A percentile compares a stretch with the other conserved stretches of the same genome.
Evolutionary conservation across 2,113 vertebrate species (phyloP).

Genomic region (Aldabrachelys gigantea): DNA sequence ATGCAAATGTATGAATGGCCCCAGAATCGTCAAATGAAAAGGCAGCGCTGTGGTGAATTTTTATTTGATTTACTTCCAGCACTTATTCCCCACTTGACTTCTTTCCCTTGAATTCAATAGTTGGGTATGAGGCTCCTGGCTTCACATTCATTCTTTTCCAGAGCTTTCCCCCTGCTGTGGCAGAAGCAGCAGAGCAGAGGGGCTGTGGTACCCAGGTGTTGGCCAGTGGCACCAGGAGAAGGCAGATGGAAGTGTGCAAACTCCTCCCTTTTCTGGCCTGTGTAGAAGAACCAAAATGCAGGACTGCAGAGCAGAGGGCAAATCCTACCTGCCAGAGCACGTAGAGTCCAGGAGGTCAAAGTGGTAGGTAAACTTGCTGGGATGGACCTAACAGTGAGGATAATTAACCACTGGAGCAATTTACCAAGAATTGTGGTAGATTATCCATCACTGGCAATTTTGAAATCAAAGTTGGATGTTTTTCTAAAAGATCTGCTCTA

Average conservation of each 20-base stretch:
- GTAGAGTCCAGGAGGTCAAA: background rate
- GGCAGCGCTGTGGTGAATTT: conserved; percentile 58
- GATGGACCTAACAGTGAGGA: background rate
- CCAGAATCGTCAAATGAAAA: conserved; percentile 66
- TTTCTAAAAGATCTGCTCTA: background rate
- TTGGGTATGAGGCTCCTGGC: background rate
- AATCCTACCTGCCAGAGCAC: background rate
- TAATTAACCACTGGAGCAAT: background rate
- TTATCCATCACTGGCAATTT: background rate
- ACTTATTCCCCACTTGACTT: background rate
- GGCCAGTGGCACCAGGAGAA: background rate
- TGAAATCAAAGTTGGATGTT: background rate
- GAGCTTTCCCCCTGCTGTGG: background rate
- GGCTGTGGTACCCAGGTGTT: background rate
- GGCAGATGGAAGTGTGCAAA: rapidly evolving
- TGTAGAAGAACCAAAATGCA: background rate
- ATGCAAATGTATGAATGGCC: conserved; percentile 73
- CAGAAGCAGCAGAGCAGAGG: rapidly evolving
- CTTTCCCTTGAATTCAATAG: conserved; percentile 24
- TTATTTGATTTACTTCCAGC: conserved; percentile 46
- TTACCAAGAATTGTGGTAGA: background rate
- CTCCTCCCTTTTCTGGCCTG: background rate
- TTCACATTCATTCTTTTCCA: background rate
- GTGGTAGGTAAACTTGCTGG: background rate
- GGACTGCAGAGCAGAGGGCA: too few relatives aligned